These are phyloP conservation scores for Aethes cnicana DNA, from an alignment of 2,888 invertebrate species.

Conservation along the genomic window DNA sequence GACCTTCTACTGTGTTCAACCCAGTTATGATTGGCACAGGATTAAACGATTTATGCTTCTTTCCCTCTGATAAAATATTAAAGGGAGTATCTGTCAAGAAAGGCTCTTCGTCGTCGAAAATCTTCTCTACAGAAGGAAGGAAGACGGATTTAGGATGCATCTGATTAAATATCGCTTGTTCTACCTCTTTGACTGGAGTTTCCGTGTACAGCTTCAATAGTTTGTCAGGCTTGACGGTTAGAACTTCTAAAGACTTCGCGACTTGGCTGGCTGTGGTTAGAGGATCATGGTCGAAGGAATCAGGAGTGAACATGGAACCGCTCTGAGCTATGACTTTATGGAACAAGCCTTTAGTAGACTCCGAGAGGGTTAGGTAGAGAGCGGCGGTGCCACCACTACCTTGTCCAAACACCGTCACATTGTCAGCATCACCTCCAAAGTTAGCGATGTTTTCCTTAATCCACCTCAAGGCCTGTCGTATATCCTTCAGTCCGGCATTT, in stretches of 20 bases:
- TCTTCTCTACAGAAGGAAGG: constrained; percentile 61
- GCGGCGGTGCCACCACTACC: constrained; percentile 72
- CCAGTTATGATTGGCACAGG: constrained; percentile 79
- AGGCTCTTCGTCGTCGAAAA: constrained; percentile 64
- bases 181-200: constrained; percentile 52
- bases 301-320: constrained; percentile 62
- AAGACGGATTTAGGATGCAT: constrained; percentile 71
- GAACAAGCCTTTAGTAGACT: constrained; percentile 67
- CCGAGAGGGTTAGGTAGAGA: constrained; percentile 64
- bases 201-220: constrained; percentile 56
- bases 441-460: constrained; percentile 61
- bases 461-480: constrained; percentile 73
- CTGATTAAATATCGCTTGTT: constrained; percentile 70
- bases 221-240: constrained; percentile 54
- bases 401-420: constrained; percentile 73
- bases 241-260: constrained; percentile 63
- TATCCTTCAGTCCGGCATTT: constrained; percentile 75
- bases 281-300: constrained; percentile 61
- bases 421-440: constrained; percentile 68
- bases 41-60: constrained; percentile 49
- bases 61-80: constrained; percentile 57
- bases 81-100: constrained; percentile 71
- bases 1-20: constrained; percentile 79
- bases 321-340: constrained; percentile 69
- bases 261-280: constrained; percentile 64